Base-by-base conservation (phyloP, 1,140 invertebrate species). In the Meloidogyne hapla region DNA sequence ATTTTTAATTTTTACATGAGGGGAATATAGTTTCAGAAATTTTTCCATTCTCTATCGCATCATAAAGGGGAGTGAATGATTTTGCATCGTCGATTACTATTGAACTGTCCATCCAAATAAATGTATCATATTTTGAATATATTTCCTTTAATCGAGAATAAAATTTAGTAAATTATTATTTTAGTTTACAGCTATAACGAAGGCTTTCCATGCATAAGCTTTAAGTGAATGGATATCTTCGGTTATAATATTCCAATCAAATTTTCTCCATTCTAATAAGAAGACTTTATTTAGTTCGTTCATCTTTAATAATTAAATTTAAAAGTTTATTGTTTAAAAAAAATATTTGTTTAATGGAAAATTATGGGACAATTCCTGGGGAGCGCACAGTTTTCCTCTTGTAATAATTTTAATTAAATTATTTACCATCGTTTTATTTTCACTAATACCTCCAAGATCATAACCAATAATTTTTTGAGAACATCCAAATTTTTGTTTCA, bases 401-500 rank as follows among this genome's bases (percentile, higher is more conserved):
- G n/a, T n/a, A n/a, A 0, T 15, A 21, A 28, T 68, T 28, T 28
- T 68, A 21, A 26, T 33, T 68, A 21, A n/a, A 33, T 12, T 26
- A 28, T 56, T 68, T 68, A 40, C 67, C 67, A 68, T 68, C 15
- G n/a, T 28, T 8, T 28, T 26, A 13, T 68, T 68, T 1, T 21
- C 67, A 8, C n/a, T 23, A n/a, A 68, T 68, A 23, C 67, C 67
- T 10, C 67, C 67, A 26, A 68, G 26, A 28, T 68, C 67, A 40
- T 68, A 68, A 15, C 67, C 67, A 28, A 68, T 28, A n/a, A 68
- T 28, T 68, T 68, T 56, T 28, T 68, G 67, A 18, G 21, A 40
- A n/a, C 26, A n/a, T 68, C 67, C 67, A 28, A 68, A 68, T 33
- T 33, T 33, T 4, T 33, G 4, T 33, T 33, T 33, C 0, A 33